These are phyloP conservation scores for Drosophila serrata DNA, from an alignment of 1,140 invertebrate species.

Conservation along the genomic window DNA sequence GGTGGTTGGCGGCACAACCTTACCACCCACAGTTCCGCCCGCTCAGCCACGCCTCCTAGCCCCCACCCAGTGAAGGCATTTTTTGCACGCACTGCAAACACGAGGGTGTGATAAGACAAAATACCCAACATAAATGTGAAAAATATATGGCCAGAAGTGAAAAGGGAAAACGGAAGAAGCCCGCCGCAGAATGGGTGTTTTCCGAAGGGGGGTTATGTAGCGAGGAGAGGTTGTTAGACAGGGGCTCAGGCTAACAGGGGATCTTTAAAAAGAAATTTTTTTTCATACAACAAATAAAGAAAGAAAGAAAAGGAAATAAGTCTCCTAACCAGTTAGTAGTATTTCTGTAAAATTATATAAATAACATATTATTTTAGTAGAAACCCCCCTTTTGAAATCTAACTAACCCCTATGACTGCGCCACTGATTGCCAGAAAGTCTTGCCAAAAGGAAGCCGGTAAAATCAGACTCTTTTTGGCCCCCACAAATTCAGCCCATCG, in stretches of 20 bases:
- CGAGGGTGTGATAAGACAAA: slow-evolving; percentile 84
- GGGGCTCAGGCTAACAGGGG: neutral
- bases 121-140: slow-evolving; percentile 83
- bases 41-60: slow-evolving; percentile 4
- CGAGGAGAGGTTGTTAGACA: neutral
- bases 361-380: too few relatives aligned
- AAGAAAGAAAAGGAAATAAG: neutral
- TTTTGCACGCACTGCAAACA: slow-evolving; percentile 82
- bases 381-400: neutral
- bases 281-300: neutral
- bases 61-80: slow-evolving; percentile 48
- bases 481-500: slow-evolving; percentile 1
- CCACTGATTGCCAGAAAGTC: slow-evolving; percentile 18
- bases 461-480: slow-evolving; percentile 53
- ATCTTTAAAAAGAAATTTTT: neutral
- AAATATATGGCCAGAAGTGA: slow-evolving; percentile 80
- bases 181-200: slow-evolving; percentile 24
- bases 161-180: slow-evolving; percentile 69
- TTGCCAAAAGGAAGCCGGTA: slow-evolving; percentile 44
- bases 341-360: neutral
- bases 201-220: neutral
- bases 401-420: neutral
- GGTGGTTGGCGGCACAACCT: slow-evolving; percentile 63
- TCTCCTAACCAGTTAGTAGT: neutral
- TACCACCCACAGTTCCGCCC: slow-evolving; percentile 8